Evolutionary conservation across 2,888 invertebrate species (phyloP), one percentile per base, ranked within the genome.

Genomic region (Rhingia rostrata): DNA sequence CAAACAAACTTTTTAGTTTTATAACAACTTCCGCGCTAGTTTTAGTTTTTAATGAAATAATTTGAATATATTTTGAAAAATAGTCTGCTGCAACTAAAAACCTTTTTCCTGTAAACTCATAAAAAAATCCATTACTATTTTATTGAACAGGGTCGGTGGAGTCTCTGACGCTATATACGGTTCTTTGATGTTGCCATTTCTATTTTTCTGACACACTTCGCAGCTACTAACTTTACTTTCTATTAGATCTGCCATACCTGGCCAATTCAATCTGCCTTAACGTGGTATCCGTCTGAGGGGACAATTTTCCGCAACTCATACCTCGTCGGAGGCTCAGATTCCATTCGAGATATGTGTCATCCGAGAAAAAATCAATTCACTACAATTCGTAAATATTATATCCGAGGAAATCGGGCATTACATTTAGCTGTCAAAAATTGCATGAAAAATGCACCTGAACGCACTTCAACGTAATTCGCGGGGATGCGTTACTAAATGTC

Each of bases 111-210:
- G 33, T 3, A 66, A 84, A 87, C 69, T 89, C 87, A 49, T n/a
- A n/a, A 87, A 86, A 81, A 89, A 87, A 86, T 90, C 89, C 56
- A 87, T 83, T 33, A 79, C 88, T 37, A 90, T 70, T 72, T 88
- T 88, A 45, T 87, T 51, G 78, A 87, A 90, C 12, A 81, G 81
- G 5, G 7, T 14, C 12, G 7, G n/a, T 41, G 86, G 79, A 39
- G 83, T 35, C 6, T 51, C 22, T 58, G 86, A 86, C 22, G 41
- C 61, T 33, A 84, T 37, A n/a, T 86, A 22, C 7, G 81, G 83
- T 14, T 86, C 83, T 58, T 81, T 86, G 4, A 54, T n/a, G 45
- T 85, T 86, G 0, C 73, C 32, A 7, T 53, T 63, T 14, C 83
- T 41, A 14, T 47, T 60, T 41, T 66, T 77, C 67, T 85, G 83